Conservation (phyloP, 2,888 invertebrate genomes). For the Chloroclystis v-ata region DNA sequence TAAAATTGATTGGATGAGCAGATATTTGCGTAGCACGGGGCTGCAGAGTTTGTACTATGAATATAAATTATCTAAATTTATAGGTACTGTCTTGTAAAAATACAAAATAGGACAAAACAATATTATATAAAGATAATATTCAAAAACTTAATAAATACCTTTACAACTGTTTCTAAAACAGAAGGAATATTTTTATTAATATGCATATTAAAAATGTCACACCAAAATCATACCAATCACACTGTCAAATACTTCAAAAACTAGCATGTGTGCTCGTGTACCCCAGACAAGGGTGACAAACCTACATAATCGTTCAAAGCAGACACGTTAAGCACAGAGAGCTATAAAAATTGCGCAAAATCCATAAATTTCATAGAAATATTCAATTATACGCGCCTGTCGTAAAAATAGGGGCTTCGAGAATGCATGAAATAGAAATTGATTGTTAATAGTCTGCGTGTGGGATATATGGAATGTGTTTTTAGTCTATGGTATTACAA, state of each 20-base stretch:
- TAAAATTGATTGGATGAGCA: not conserved
- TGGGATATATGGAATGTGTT: not conserved
- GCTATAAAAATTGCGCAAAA: conserved; percentile 68
- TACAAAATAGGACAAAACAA: too few relatives aligned
- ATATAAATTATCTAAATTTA: too few relatives aligned
- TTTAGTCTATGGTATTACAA: not conserved
- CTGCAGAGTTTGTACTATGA: too few relatives aligned
- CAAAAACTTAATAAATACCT: too few relatives aligned
- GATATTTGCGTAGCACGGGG: not conserved
- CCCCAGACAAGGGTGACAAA: conserved; percentile 49
- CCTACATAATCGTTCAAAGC: conserved; percentile 63
- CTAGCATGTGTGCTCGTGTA: conserved; percentile 20
- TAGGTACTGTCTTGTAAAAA: too few relatives aligned
- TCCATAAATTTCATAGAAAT: conserved; percentile 63
- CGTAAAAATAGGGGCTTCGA: conserved; percentile 8
- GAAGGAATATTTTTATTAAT: too few relatives aligned
- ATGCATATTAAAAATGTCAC: not conserved
- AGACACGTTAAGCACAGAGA: conserved; percentile 70
- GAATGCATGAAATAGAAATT: conserved; percentile 5
- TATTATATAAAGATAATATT: too few relatives aligned
- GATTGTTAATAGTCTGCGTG: conserved; percentile 1
- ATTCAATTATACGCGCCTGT: conserved; percentile 52
- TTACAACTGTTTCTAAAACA: too few relatives aligned
- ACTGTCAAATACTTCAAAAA: conserved; percentile 15
- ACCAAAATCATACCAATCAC: conserved; percentile 13